Evolutionary conservation across 2,797 vertebrate genomes (phyloP).

Genomic region (Natrix natrix): DNA sequence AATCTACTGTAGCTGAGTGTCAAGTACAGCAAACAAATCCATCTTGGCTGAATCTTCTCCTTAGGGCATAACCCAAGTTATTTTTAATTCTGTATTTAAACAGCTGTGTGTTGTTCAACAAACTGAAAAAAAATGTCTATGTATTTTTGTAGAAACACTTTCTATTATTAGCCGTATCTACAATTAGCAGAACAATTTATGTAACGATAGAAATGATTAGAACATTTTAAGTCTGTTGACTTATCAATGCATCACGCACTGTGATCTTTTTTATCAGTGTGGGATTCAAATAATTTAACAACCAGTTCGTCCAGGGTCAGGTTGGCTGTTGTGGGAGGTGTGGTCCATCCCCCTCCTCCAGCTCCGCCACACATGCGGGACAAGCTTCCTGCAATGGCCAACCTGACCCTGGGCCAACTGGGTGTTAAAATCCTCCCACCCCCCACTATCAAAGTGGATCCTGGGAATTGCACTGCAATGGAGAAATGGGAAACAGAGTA

Average conservation of each 20-base stretch:
- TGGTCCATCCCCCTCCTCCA: too few relatives aligned
- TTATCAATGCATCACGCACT: not conserved
- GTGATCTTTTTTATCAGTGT: not conserved
- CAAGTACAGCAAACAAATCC: conserved; percentile 56
- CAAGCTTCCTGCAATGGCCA: too few relatives aligned
- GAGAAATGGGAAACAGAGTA: too few relatives aligned
- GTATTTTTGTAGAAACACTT: conserved; percentile 26
- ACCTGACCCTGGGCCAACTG: too few relatives aligned
- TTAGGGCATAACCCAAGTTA: conserved; percentile 34
- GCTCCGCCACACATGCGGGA: too few relatives aligned
- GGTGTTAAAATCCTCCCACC: too few relatives aligned
- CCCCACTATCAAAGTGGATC: too few relatives aligned
- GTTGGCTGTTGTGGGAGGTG: too few relatives aligned
- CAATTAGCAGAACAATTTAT: conserved; percentile 18
- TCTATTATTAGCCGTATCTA: conserved; percentile 2
- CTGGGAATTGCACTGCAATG: too few relatives aligned
- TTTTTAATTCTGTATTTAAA: conserved; percentile 56
- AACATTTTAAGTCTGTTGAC: not conserved
- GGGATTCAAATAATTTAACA: too few relatives aligned
- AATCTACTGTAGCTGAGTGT: conserved; percentile 39
- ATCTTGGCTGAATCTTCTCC: conserved; percentile 52
- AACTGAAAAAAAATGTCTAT: conserved; percentile 21
- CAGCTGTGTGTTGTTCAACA: conserved; percentile 44
- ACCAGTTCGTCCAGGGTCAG: too few relatives aligned
- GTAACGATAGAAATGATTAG: not conserved